Percentiles rank a stretch among this genome's conserved stretches.
Conservation (phyloP, 2,113 vertebrate species). For the Nipponia nippon region DNA sequence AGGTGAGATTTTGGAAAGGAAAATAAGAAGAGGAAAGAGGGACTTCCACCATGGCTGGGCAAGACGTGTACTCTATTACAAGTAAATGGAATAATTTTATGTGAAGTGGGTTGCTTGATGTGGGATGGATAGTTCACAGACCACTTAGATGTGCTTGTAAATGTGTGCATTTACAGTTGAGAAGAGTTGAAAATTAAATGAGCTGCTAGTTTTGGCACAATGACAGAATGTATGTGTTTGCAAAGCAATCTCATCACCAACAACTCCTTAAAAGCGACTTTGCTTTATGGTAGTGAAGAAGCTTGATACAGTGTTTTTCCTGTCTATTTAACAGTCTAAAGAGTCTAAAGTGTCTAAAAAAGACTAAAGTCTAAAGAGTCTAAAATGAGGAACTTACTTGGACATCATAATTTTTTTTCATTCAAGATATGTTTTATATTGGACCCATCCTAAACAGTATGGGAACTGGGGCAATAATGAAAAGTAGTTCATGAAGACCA, state of each 20-base stretch:
- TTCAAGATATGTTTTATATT: neutral
- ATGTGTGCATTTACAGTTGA: neutral
- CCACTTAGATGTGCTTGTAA: neutral
- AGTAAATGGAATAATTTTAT: neutral
- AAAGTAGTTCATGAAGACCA: neutral
- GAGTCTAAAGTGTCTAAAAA: no score
- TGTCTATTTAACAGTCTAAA: neutral
- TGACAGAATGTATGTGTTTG: neutral
- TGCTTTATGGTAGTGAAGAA: neutral
- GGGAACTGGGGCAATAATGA: neutral
- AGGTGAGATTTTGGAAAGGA: neutral
- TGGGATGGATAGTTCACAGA: neutral
- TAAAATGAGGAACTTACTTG: neutral
- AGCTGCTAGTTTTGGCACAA: neutral
- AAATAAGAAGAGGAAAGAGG: neutral
- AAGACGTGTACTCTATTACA: neutral
- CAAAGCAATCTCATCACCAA: neutral
- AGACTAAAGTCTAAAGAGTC: neutral
- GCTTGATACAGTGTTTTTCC: fast-evolving
- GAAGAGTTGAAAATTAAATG: neutral
- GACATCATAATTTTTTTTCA: neutral
- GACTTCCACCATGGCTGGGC: neutral
- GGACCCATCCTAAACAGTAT: neutral
- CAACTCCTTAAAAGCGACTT: neutral
- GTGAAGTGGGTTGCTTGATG: neutral